Evolutionary conservation across 30 jellyfish, hydroid and myxozoan genomes (phyloP).

Genomic region (Cassiopea andromeda): DNA sequence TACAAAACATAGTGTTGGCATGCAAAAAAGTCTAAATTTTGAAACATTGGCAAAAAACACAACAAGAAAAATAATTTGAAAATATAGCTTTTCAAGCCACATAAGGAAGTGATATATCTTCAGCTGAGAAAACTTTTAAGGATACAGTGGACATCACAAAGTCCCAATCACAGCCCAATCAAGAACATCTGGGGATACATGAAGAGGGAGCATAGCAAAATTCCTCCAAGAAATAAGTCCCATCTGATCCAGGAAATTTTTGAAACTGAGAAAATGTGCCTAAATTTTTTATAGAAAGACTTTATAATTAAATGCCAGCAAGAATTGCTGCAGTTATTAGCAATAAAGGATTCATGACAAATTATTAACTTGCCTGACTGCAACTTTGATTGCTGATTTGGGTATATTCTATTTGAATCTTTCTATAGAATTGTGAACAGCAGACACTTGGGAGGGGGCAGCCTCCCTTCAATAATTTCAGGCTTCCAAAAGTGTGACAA

Average conservation of each 20-base stretch:
- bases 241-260: constrained; percentile 25
- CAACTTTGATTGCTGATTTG: too few relatives aligned
- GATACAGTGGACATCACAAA: constrained; percentile 42
- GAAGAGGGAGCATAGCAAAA: background rate
- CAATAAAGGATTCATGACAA: background rate
- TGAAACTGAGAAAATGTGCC: constrained; percentile 47
- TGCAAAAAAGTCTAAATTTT: too few relatives aligned
- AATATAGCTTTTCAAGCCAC: too few relatives aligned
- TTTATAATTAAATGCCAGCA: constrained; percentile 6
- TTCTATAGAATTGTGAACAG: too few relatives aligned
- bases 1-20: too few relatives aligned
- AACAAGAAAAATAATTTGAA: too few relatives aligned
- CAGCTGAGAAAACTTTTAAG: constrained; percentile 6
- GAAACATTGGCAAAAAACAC: too few relatives aligned
- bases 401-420: too few relatives aligned
- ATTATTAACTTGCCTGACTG: background rate
- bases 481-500: too few relatives aligned
- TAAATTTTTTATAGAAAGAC: background rate
- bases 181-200: constrained; percentile 43
- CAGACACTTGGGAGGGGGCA: too few relatives aligned
- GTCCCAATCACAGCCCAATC: constrained; percentile 50
- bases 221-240: constrained; percentile 18
- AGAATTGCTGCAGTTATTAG: constrained; percentile 7
- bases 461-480: too few relatives aligned
- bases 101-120: constrained; percentile 5